A percentile compares a stretch with the other conserved stretches of the same genome.
Conservation (phyloP, 2,113 vertebrate genomes). For the Lota lota region DNA sequence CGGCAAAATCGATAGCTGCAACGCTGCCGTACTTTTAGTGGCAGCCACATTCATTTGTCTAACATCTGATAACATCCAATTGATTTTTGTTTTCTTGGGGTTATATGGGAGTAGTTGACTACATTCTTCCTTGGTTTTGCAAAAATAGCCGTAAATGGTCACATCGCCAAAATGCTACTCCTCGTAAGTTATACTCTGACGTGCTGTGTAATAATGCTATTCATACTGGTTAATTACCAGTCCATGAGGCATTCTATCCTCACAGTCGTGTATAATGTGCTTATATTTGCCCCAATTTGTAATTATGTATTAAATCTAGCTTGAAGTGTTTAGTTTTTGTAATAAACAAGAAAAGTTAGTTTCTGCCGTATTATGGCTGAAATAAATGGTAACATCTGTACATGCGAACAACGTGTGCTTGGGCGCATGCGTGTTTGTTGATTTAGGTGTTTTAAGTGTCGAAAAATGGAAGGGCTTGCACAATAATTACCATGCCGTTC, state of each 20-base stretch:
- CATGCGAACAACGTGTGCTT: conserved; percentile 36
- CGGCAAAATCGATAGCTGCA: conserved; percentile 25
- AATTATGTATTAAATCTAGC: conserved; percentile 48
- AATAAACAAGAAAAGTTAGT: conserved; percentile 57
- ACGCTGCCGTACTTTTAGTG: conserved; percentile 5
- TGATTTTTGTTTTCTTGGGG: conserved; percentile 20
- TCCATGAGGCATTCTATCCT: conserved; percentile 18
- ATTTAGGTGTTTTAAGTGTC: conserved; percentile 67
- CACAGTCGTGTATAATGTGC: conserved; percentile 4
- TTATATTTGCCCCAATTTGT: background rate
- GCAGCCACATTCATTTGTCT: conserved; percentile 1
- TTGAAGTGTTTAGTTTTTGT: conserved; percentile 48
- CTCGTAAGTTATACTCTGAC: background rate
- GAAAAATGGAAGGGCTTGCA: conserved; percentile 65
- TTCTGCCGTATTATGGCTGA: conserved; percentile 67
- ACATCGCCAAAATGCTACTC: background rate
- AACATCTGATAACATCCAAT: background rate
- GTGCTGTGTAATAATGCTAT: background rate
- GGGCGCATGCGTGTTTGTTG: conserved; percentile 38
- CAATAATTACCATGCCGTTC: conserved; percentile 70
- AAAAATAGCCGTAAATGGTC: background rate
- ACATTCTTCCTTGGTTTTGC: background rate
- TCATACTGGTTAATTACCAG: conserved; percentile 8
- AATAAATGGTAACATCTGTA: conserved; percentile 64
- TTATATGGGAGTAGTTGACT: background rate